Percentiles rank a stretch among this genome's conserved stretches.
Evolutionary conservation across 1,140 invertebrate species (phyloP).

Genomic region (Zelostemma sp.): DNA sequence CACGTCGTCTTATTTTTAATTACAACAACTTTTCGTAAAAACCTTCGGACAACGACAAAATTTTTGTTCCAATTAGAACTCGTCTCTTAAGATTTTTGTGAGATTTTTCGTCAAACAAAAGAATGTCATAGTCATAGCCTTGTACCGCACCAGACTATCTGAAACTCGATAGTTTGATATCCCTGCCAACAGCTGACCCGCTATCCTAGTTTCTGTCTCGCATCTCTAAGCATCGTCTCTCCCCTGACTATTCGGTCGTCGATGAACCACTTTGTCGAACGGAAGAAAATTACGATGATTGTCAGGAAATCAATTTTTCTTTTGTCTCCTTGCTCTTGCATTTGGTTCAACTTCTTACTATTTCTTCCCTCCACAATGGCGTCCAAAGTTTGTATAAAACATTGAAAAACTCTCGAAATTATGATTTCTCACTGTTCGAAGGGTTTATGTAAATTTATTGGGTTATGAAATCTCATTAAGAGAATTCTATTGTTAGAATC

Average conservation of each 20-base stretch:
- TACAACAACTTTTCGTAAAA: neutral
- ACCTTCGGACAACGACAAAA: no score
- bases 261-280: conserved; percentile 45
- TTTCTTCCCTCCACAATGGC: conserved; percentile 19
- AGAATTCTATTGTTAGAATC: no score
- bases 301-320: conserved; percentile 50
- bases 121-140: neutral
- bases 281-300: conserved; percentile 54
- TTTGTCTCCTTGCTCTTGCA: conserved; percentile 24
- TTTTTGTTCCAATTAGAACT: neutral
- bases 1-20: neutral
- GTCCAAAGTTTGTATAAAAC: no score
- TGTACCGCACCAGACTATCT: neutral
- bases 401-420: no score
- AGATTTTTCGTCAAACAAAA: neutral
- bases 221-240: conserved; percentile 34
- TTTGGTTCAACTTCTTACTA: conserved; percentile 13
- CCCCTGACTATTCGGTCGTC: conserved; percentile 10
- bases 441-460: no score
- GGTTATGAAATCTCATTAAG: no score
- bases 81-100: neutral
- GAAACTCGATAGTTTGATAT: conserved; percentile 35
- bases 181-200: conserved; percentile 46
- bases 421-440: no score
- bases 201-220: conserved; percentile 35